These are phyloP conservation scores for Psilopsiagon aurifrons DNA, from an alignment of 2,113 vertebrate genomes.

Conservation along the genomic window DNA sequence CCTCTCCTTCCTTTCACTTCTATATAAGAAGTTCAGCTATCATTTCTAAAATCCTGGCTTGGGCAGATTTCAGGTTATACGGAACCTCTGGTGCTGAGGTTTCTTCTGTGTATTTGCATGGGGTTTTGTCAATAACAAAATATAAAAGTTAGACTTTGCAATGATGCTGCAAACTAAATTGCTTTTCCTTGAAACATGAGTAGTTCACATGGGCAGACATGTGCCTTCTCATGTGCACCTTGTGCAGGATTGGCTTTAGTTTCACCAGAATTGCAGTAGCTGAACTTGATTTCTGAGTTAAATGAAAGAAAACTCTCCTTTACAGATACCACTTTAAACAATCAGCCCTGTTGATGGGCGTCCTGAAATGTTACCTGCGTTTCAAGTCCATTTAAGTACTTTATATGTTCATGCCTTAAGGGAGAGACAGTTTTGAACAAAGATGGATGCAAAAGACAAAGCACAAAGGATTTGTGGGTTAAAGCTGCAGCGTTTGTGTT, in stretches of 20 bases:
- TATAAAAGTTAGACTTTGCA: not conserved
- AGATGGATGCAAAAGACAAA: not conserved
- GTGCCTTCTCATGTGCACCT: not conserved
- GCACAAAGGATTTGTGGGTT: not conserved
- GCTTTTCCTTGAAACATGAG: not conserved
- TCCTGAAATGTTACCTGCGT: not conserved
- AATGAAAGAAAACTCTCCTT: not conserved
- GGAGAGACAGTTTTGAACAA: not conserved
- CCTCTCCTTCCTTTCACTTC: too few relatives aligned
- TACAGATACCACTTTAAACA: not conserved
- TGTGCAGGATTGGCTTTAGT: not conserved
- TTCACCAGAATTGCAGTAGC: not conserved
- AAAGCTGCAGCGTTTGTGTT: not conserved
- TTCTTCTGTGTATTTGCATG: not conserved
- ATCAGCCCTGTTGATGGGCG: not conserved
- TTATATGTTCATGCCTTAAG: not conserved
- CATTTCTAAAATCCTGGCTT: not conserved
- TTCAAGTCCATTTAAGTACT: not conserved
- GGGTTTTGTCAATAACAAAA: not conserved
- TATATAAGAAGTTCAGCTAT: accelerated
- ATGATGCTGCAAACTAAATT: not conserved
- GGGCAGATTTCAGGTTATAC: not conserved
- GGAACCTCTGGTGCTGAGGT: not conserved
- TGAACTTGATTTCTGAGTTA: not conserved
- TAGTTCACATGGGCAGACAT: not conserved